Evolutionary conservation across 1,140 invertebrate species (phyloP).

Genomic region (Oryctes rhinoceros): DNA sequence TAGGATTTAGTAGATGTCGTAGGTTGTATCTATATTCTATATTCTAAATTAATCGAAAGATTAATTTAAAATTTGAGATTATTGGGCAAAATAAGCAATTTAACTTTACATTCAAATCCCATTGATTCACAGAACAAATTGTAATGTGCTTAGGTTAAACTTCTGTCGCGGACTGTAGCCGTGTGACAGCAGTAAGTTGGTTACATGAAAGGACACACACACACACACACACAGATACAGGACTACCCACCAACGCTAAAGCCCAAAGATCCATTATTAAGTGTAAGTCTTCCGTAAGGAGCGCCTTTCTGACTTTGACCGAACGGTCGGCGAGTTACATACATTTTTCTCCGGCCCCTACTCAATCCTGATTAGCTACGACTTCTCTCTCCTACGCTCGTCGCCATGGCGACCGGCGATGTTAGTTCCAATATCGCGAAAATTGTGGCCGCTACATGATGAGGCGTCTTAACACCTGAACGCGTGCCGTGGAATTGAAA

Average conservation of each 20-base stretch:
- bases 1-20: too few species aligned
- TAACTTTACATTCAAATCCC: too few species aligned
- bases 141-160: too few species aligned
- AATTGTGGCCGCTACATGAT: constrained; percentile 31
- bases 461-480: constrained; percentile 31
- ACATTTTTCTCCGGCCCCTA: constrained; percentile 26
- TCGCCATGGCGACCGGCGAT: background rate
- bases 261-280: constrained; percentile 13
- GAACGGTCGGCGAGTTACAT: constrained; percentile 14
- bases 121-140: too few species aligned
- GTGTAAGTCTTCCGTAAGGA: constrained; percentile 20
- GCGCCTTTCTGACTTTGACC: constrained; percentile 24
- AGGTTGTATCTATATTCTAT: too few species aligned
- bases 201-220: too few species aligned
- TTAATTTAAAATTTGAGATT: too few species aligned
- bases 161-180: too few species aligned
- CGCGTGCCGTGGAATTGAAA: constrained; percentile 32
- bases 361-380: constrained; percentile 28
- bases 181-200: too few species aligned
- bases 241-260: background rate
- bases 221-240: too few species aligned
- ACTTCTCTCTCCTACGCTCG: constrained; percentile 5
- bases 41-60: too few species aligned
- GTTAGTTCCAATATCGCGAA: constrained; percentile 33
- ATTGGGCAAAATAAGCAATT: too few species aligned